Conservation (phyloP, 2,888 invertebrate genomes). For the Tridacna crocea region DNA sequence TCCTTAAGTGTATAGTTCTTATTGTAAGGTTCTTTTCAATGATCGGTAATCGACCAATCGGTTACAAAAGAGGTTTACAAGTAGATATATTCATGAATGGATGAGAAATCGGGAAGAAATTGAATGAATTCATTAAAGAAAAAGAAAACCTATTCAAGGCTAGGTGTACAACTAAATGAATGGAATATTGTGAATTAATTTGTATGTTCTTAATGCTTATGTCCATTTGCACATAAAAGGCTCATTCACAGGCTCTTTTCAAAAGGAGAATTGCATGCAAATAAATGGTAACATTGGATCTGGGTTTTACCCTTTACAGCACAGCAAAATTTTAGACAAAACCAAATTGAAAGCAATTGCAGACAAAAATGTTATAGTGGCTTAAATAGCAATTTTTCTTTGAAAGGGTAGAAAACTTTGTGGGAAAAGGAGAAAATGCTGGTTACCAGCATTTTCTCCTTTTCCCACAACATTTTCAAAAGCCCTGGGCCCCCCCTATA, state of each 20-base stretch:
- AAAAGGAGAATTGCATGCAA: constrained; percentile 1
- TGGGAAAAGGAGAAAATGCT: background rate
- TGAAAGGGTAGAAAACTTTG: background rate
- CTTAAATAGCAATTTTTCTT: background rate
- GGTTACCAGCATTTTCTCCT: background rate
- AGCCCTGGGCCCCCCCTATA: too few relatives aligned
- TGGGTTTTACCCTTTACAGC: background rate
- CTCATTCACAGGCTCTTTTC: background rate
- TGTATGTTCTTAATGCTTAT: constrained; percentile 2
- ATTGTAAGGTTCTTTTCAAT: background rate
- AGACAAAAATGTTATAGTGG: background rate
- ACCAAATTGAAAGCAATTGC: background rate
- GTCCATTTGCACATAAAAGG: constrained; percentile 1
- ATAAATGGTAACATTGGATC: background rate
- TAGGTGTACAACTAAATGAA: constrained; percentile 3
- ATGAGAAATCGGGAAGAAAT: constrained; percentile 6
- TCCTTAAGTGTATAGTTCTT: too few relatives aligned
- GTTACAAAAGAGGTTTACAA: background rate
- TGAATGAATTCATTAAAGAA: background rate
- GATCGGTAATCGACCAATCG: background rate
- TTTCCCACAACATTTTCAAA: background rate
- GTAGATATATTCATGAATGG: constrained; percentile 1
- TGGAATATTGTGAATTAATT: constrained; percentile 14
- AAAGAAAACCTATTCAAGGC: background rate
- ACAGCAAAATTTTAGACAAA: background rate